Evolutionary conservation across 1,140 invertebrate species (phyloP).

Genomic region (Diorhabda elongata): DNA sequence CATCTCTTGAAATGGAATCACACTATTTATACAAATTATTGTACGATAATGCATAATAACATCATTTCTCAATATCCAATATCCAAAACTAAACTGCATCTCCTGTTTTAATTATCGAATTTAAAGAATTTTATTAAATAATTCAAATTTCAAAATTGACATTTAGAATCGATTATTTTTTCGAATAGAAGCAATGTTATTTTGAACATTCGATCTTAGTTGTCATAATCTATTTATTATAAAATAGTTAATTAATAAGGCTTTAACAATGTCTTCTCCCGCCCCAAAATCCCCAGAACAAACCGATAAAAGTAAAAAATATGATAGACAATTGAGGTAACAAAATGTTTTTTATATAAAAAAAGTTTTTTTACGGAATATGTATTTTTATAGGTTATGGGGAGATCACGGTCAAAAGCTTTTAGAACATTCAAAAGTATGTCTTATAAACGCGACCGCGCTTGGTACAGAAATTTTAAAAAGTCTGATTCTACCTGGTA

Average conservation of each 20-base stretch:
- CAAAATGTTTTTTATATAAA: constrained; percentile 13
- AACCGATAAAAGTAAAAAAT: constrained; percentile 53
- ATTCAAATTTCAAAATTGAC: too few species aligned
- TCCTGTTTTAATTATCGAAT: too few species aligned
- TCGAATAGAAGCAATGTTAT: background rate
- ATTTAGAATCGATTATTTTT: too few species aligned
- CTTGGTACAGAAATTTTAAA: constrained; percentile 94
- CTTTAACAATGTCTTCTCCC: constrained; percentile 62
- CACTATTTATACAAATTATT: too few species aligned
- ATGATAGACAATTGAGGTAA: constrained; percentile 81
- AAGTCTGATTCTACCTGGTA: constrained; percentile 88
- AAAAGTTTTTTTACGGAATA: constrained; percentile 9
- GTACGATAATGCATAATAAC: too few species aligned
- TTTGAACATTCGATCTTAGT: background rate
- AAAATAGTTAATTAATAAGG: background rate
- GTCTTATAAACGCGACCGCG: constrained; percentile 90
- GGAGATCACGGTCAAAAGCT: constrained; percentile 92
- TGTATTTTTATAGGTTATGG: constrained; percentile 71
- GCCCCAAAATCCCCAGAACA: constrained; percentile 75
- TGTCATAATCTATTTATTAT: background rate
- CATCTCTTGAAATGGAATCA: too few species aligned
- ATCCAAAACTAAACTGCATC: too few species aligned
- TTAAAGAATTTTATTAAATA: too few species aligned
- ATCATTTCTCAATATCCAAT: too few species aligned
- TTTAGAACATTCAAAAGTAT: constrained; percentile 85